phyloP scores from a whole-genome alignment of 2,113 vertebrate species.

The Archilochus colubris region DNA sequence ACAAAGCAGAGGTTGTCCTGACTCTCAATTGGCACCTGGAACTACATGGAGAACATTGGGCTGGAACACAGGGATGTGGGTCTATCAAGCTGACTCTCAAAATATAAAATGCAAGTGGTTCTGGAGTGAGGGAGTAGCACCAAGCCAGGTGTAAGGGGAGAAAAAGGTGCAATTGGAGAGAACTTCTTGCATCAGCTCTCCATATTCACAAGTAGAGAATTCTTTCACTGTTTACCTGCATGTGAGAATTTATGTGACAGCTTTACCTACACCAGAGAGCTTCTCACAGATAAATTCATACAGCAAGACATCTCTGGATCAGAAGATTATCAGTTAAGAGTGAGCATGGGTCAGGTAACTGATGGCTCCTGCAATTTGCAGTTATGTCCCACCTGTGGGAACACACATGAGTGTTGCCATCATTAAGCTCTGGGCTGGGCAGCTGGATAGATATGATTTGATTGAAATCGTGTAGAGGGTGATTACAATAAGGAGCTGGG shows the following conservation, averaged over 20 bases:
- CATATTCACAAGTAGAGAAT: neutral
- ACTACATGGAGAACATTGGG: neutral
- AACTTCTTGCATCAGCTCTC: neutral
- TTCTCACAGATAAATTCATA: constrained; percentile 14
- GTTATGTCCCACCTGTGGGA: constrained; percentile 37
- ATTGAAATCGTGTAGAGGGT: constrained; percentile 45
- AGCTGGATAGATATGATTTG: constrained; percentile 52
- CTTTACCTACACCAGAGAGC: neutral
- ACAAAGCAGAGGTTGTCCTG: neutral
- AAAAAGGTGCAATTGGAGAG: neutral
- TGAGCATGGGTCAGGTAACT: constrained; percentile 42
- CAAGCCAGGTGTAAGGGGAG: neutral
- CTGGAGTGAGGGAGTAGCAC: neutral
- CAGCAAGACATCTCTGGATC: constrained; percentile 2
- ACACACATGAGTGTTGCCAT: neutral
- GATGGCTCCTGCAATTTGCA: constrained; percentile 67
- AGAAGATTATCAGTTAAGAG: constrained; percentile 35
- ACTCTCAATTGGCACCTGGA: neutral
- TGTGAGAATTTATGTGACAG: neutral
- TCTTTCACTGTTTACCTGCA: neutral
- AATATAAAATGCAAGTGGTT: neutral
- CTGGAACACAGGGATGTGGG: neutral
- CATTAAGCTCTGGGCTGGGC: constrained; percentile 25
- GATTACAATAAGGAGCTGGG: constrained; percentile 53
- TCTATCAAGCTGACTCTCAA: neutral